phyloP scores from a whole-genome alignment of 2,888 invertebrate genomes.

The Drosophila stalkeri region DNA sequence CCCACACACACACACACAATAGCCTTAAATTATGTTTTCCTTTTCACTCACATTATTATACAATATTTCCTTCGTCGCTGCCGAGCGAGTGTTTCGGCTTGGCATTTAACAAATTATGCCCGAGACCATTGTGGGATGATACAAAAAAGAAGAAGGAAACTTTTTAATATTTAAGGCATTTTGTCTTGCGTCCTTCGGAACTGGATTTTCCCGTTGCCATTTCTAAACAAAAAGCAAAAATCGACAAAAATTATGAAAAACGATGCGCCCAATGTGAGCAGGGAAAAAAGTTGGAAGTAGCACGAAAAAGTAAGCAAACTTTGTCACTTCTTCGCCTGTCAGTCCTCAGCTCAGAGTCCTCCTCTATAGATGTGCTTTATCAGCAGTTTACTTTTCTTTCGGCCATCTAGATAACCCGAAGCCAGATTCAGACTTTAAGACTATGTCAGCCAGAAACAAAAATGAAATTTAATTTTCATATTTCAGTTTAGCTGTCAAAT shows the following conservation, averaged over 20 bases:
- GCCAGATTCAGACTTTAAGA: constrained; percentile 2
- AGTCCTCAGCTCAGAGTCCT: constrained; percentile 47
- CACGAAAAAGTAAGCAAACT: constrained; percentile 42
- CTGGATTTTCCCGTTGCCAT: constrained; percentile 40
- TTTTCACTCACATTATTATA: constrained; percentile 36
- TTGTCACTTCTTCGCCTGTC: constrained; percentile 59
- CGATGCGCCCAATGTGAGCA: constrained; percentile 53
- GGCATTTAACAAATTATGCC: constrained; percentile 70
- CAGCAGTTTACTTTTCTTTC: constrained; percentile 20
- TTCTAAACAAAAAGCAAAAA: constrained; percentile 47
- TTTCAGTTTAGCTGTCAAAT: background rate
- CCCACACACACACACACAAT: constrained; percentile 2
- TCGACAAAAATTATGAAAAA: constrained; percentile 60
- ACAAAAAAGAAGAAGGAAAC: constrained; percentile 41
- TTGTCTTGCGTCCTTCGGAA: constrained; percentile 38
- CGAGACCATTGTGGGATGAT: constrained; percentile 47
- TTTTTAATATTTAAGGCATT: constrained; percentile 59
- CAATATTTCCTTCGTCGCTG: constrained; percentile 9
- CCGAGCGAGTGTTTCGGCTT: constrained; percentile 17
- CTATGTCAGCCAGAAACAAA: background rate
- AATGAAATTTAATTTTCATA: background rate
- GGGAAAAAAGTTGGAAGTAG: constrained; percentile 40
- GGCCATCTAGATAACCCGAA: background rate
- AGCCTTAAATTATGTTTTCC: constrained; percentile 58
- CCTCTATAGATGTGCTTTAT: constrained; percentile 44